Evolutionary conservation across 2,113 vertebrate species (phyloP), one percentile per base, ranked within the genome.

Genomic region (Dasyurus viverrinus): DNA sequence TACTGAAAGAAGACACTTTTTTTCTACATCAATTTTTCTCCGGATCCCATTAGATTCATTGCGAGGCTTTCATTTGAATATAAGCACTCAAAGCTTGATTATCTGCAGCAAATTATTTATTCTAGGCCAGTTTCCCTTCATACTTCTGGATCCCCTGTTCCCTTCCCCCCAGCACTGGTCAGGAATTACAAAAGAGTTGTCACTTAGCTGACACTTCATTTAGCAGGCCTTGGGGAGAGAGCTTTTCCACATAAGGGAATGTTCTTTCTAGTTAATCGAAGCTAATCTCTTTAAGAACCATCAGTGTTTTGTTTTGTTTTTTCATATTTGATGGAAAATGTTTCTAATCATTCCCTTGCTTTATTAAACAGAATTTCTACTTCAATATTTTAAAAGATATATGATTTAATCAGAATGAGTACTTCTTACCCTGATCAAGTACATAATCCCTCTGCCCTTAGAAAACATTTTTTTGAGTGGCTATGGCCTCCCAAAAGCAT

Each of bases 91-190:
- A 60, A 2, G 68, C 55, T 94, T 55, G 30, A 91, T 93, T 42
- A 54, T 89, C 89, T 89, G 60, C 16, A 55, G 93, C 90, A 91
- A 55, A 91, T 93, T 30, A 42, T 93, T 95, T 93, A 90, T 54
- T 89, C n/a, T 54, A 23, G 27, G 23, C 26, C 1, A 47, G 50
- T 9, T 91, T 94, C 91, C 57, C 95, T 46, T 25, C 25, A 3
- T 19, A 89, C 47, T 42, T 89, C 42, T n/a, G 46, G 57, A 8
- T 68, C n/a, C 53, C 25, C 10, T 92, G 42, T 53, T 68, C 48
- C 55, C 53, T 26, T 12, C 7, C 24, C 53, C 24, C 89, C 54
- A 25, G 8, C 50, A 36, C 8, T 0, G 25, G 54, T 27, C 7
- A 0, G 55, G 91, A 89, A 24, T 92, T 68, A 30, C 91, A 93